phyloP scores from a whole-genome alignment of 1,140 invertebrate species.

The Drosophila seguyi region DNA sequence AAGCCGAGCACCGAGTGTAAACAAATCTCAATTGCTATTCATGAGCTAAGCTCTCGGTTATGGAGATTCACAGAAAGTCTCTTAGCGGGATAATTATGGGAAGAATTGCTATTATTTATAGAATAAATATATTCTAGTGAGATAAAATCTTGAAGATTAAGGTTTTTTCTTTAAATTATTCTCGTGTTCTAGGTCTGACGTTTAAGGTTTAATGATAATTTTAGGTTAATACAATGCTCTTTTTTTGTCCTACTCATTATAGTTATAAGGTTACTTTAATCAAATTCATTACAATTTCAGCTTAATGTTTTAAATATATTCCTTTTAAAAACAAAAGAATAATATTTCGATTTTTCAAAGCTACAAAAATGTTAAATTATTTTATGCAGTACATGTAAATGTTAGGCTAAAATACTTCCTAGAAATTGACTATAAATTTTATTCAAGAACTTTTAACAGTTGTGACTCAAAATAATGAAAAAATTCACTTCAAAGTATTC shows the following conservation, averaged over 20 bases:
- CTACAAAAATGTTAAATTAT: background rate
- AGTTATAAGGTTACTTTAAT: too few species aligned
- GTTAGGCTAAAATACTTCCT: background rate
- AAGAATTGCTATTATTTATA: background rate
- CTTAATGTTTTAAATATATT: too few species aligned
- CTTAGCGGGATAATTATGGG: background rate
- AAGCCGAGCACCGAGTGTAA: constrained; percentile 33
- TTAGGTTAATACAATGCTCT: too few species aligned
- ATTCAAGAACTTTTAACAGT: background rate
- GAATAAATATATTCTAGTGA: background rate
- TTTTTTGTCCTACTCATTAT: too few species aligned
- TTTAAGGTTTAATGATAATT: too few species aligned
- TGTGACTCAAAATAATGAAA: too few species aligned
- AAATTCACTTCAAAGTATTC: background rate
- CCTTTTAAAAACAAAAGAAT: too few species aligned
- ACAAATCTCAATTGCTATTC: constrained; percentile 64
- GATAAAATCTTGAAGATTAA: background rate
- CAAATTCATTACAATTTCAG: too few species aligned
- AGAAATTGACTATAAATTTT: background rate
- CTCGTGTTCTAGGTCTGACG: too few species aligned
- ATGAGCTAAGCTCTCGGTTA: constrained; percentile 28
- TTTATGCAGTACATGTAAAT: background rate
- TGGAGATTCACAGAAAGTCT: constrained; percentile 5
- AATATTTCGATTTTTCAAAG: too few species aligned
- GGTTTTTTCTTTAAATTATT: background rate